These are phyloP conservation scores for Enteromius mattozi DNA, from an alignment of 2,797 vertebrate genomes.

Conservation along the genomic window DNA sequence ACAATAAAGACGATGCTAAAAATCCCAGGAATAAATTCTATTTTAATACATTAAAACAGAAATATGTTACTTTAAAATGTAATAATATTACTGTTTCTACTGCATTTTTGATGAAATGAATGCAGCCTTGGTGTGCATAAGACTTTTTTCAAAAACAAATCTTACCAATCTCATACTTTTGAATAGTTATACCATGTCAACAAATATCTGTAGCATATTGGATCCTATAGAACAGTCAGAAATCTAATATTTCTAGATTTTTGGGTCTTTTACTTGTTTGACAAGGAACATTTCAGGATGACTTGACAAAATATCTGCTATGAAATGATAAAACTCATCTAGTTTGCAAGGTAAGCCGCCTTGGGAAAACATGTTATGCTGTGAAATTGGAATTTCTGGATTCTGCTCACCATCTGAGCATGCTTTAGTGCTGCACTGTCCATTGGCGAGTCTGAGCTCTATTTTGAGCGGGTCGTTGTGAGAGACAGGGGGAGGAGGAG, in stretches of 20 bases:
- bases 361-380: background rate
- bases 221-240: background rate
- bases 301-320: background rate
- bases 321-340: background rate
- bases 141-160: background rate
- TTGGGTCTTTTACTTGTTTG: background rate
- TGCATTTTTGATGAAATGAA: background rate
- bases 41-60: background rate
- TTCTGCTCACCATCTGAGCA: slow-evolving; percentile 72
- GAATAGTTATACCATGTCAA: background rate
- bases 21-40: background rate
- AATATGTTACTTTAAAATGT: background rate
- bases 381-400: background rate
- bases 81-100: background rate
- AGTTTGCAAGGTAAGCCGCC: background rate
- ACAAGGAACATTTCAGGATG: background rate
- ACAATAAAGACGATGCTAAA: background rate
- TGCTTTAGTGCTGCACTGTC: slow-evolving; percentile 72
- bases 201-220: background rate
- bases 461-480: slow-evolving; percentile 70
- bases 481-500: slow-evolving; percentile 65
- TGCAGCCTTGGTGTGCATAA: background rate
- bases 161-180: background rate
- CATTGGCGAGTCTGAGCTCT: slow-evolving; percentile 75
- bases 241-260: background rate